Evolutionary conservation across 2,113 vertebrate genomes (phyloP), one percentile per base, ranked within the genome.

Genomic region (Diphyllodes magnificus): DNA sequence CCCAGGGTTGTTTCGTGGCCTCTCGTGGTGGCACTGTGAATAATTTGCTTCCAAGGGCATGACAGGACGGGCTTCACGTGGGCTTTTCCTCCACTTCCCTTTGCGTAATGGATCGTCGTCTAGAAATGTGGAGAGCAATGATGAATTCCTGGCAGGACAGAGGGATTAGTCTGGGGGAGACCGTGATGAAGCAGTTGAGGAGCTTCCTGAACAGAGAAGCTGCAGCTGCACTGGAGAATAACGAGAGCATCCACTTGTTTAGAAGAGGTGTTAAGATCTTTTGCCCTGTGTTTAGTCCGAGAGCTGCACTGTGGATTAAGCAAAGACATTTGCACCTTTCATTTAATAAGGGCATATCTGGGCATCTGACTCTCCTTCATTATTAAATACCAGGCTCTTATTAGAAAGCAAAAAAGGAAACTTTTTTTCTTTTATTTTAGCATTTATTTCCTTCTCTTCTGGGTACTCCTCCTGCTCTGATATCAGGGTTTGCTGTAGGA

Each of bases 221-320:
- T 96, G 89, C 89, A 95, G 89, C 92, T 95, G 70, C 23, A 13
- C 63, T 59, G 22, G 81, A 83, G 88, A 88, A 87, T 60, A 77
- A 80, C 0, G 2, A 85, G 54, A 88, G 53, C 49, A 73, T 28
- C 72, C 7, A 11, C 89, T 95, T 73, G 77, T 65, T 91, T 63
- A 87, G 53, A 59, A 93, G 92, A 90, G 63, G 60, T 65, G 63
- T 71, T 93, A 85, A 88, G 89, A 77, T 77, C 70, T 79, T 89
- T 54, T 54, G 72, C 57, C 45, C 49, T 71, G 40, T 11, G 2
- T 81, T 95, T 77, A 88, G 53, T 63, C 71, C 23, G 11, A 72
- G 69, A 83, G 64, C 54, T 69, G 47, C 51, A 49, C 35, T 35
- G 27, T 61, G 84, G 82, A 72, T 93, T 88, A 92, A 84, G 90